phyloP scores from a whole-genome alignment of 2,797 vertebrate genomes.

The Sebastes aleutianus region DNA sequence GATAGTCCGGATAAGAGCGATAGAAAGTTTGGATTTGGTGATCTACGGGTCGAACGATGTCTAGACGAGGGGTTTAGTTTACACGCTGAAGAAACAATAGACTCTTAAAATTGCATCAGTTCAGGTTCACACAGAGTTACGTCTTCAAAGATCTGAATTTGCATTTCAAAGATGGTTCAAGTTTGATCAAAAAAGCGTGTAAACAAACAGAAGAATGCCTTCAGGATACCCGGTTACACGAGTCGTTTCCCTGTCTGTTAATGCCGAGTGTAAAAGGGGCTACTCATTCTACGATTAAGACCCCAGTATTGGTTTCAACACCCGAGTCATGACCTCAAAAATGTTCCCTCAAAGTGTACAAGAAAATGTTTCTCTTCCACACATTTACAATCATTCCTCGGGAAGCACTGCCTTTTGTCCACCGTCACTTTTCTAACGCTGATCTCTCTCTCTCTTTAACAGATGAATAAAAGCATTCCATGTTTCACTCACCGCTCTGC shows the following conservation, averaged over 20 bases:
- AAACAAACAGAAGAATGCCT: neutral
- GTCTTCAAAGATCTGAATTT: neutral
- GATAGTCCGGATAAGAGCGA: neutral
- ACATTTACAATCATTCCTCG: constrained; percentile 52
- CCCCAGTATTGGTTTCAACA: constrained; percentile 36
- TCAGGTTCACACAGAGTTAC: neutral
- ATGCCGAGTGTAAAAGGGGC: constrained; percentile 1
- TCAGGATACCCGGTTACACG: too few relatives aligned
- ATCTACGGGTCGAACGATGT: neutral
- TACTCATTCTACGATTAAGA: neutral
- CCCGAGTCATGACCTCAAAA: constrained; percentile 30
- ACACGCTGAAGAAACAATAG: neutral
- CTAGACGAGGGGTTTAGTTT: too few relatives aligned
- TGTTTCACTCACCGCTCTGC: constrained; percentile 48
- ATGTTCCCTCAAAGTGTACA: constrained; percentile 6
- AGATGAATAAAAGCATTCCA: constrained; percentile 85
- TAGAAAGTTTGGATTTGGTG: neutral
- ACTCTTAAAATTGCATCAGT: neutral
- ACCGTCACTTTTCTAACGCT: constrained; percentile 71
- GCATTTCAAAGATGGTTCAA: neutral
- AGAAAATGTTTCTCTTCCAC: constrained; percentile 27
- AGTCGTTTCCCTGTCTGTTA: neutral
- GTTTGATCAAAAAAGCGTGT: neutral
- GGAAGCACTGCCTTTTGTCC: constrained; percentile 66
- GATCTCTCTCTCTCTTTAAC: constrained; percentile 67